Evolutionary conservation across 2,888 invertebrate genomes (phyloP).

Genomic region (Pemphredon lugubris): DNA sequence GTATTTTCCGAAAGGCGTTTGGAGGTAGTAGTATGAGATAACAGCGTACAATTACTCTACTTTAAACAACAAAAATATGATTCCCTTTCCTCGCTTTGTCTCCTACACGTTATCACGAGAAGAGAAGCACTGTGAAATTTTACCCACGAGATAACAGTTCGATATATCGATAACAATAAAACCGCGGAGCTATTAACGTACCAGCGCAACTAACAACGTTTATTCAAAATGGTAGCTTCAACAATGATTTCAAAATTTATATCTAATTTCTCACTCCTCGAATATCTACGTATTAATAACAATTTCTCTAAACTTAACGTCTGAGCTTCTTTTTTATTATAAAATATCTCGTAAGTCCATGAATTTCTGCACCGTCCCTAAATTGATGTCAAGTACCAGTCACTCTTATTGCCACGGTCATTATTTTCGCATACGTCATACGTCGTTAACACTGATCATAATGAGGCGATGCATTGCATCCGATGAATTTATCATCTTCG

Average conservation of each 20-base stretch:
- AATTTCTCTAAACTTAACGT: constrained; percentile 6
- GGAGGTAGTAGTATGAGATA: neutral
- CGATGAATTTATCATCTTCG: neutral
- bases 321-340: neutral
- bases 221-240: constrained; percentile 18
- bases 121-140: constrained; percentile 7
- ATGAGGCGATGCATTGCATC: neutral
- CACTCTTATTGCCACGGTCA: neutral
- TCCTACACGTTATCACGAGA: neutral
- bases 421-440: neutral
- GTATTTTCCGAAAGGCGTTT: constrained; percentile 2
- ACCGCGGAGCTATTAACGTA: constrained; percentile 25
- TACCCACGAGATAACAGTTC: constrained; percentile 10
- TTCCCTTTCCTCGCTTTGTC: neutral
- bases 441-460: neutral
- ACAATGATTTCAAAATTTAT: constrained; percentile 15
- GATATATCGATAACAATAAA: constrained; percentile 19
- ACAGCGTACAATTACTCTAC: neutral
- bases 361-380: neutral
- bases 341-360: neutral
- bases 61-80: neutral
- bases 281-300: constrained; percentile 22
- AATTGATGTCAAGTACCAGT: constrained; percentile 32
- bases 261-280: constrained; percentile 1
- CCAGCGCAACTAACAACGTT: constrained; percentile 22